These are phyloP conservation scores for Aleiodes leptofemur DNA, from an alignment of 2,888 invertebrate genomes.

Conservation along the genomic window DNA sequence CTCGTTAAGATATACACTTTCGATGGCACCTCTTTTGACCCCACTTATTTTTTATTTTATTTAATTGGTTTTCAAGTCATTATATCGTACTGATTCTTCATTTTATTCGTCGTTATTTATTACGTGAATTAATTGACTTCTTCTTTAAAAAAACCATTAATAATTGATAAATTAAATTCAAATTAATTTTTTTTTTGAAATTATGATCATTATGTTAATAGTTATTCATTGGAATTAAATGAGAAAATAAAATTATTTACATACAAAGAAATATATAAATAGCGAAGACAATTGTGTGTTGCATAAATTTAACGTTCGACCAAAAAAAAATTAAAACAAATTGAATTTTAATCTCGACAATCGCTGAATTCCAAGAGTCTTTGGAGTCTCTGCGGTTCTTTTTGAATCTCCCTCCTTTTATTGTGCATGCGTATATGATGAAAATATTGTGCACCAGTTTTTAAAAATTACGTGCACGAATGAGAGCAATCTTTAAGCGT, in stretches of 20 bases:
- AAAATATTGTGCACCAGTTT: background rate
- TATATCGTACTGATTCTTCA: background rate
- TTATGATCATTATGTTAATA: background rate
- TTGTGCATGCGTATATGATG: constrained; percentile 4
- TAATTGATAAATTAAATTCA: too few species aligned
- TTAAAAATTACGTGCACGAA: background rate
- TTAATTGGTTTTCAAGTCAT: constrained; percentile 16
- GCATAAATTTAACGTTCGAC: background rate
- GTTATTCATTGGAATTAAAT: constrained; percentile 10
- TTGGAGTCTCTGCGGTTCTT: background rate
- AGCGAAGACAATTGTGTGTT: constrained; percentile 48
- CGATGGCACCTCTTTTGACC: constrained; percentile 33
- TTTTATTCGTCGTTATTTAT: background rate
- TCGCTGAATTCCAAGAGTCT: constrained; percentile 73
- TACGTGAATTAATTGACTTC: too few species aligned
- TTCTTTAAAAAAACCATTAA: too few species aligned
- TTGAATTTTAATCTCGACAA: constrained; percentile 67
- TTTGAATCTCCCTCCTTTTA: background rate
- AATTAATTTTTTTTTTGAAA: too few species aligned
- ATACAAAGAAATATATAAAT: constrained; percentile 74
- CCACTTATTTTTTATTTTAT: constrained; percentile 1
- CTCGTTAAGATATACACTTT: constrained; percentile 52
- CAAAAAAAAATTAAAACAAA: constrained; percentile 65
- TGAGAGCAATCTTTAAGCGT: constrained; percentile 5
- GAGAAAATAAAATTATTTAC: constrained; percentile 67